Evolutionary conservation across 2,797 vertebrate species (phyloP).

Genomic region (Gymnoscopelus braueri): DNA sequence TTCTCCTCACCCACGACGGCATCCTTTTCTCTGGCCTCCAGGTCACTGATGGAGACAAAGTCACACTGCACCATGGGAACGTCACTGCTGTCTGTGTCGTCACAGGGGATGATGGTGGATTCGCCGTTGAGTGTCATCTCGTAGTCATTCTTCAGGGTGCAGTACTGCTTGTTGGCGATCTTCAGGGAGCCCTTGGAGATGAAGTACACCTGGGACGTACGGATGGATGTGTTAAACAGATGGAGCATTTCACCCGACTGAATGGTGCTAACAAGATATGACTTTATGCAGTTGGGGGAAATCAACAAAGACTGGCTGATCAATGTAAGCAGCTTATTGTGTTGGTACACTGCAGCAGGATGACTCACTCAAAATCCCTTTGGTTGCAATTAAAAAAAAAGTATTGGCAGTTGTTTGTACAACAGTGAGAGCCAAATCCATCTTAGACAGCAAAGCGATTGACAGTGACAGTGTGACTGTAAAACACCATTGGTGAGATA

Average conservation of each 20-base stretch:
- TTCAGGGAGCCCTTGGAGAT: constrained; percentile 93
- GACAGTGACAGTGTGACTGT: constrained; percentile 17
- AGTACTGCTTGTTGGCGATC: constrained; percentile 98
- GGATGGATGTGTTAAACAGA: constrained; percentile 58
- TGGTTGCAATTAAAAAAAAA: constrained; percentile 55
- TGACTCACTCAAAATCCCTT: constrained; percentile 64
- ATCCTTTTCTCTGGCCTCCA: constrained; percentile 90
- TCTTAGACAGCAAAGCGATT: constrained; percentile 29
- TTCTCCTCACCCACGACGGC: constrained; percentile 87
- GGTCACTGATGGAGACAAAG: constrained; percentile 88
- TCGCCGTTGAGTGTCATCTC: constrained; percentile 87
- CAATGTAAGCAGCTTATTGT: constrained; percentile 74
- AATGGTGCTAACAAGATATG: constrained; percentile 61
- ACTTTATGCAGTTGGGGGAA: constrained; percentile 46
- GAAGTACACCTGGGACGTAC: constrained; percentile 89
- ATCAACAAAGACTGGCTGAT: constrained; percentile 68
- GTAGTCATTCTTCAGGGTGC: constrained; percentile 90
- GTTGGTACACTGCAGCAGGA: constrained; percentile 55
- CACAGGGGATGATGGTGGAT: constrained; percentile 90
- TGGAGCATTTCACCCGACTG: constrained; percentile 55
- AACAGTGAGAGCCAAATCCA: constrained; percentile 50
- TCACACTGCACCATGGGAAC: constrained; percentile 93
- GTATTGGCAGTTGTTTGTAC: constrained; percentile 54
- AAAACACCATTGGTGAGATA: constrained; percentile 31
- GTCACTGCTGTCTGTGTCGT: constrained; percentile 86